Base-by-base conservation (phyloP, 2,888 invertebrate species). In the Calephelis perditalis region DNA sequence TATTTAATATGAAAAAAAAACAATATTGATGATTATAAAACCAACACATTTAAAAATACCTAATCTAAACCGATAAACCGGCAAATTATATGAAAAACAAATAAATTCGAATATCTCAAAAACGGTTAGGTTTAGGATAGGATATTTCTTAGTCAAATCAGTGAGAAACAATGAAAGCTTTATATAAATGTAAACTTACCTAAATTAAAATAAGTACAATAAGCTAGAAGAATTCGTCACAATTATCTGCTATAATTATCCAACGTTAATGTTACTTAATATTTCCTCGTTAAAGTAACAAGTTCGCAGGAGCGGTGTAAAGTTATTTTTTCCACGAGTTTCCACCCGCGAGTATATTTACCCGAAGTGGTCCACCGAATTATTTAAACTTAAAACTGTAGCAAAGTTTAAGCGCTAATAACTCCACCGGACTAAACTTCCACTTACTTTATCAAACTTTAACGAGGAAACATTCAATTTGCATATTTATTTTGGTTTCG, bases 351-450 rank as follows among this genome's bases (percentile, higher is more conserved):
- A 78, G 77, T 78, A 70, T 82, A 78, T 83, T 84, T 81, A 78
- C 80, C 74, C 76, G 75, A 74, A 78, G 78, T 74, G 79, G 77
- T 75, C 74, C 69, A 72, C 73, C 71, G 78, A 82, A 82, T 82
- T 82, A 82, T 83, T 80, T 76, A 79, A 79, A 79, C 75, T 78
- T 73, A 72, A 77, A 76, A 78, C 76, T 74, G 71, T 73, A 75
- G 72, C 68, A 70, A 84, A 84, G 73, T 83, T 81, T 68, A 62
- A 70, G 73, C 70, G 74, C 74, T 78, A 82, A 81, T 81, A 82
- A 81, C 77, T 76, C 75, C 71, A 55, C 65, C 65, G 69, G 66
- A 70, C 68, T 67, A 67, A 73, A 74, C 71, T 73, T 72, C 58
- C 64, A 67, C 69, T 71, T 74, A 71, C 73, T 76, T 76, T 77